Evolutionary conservation across 2,888 invertebrate genomes (phyloP), one percentile per base, ranked within the genome.

Genomic region (Eupithecia dodoneata): DNA sequence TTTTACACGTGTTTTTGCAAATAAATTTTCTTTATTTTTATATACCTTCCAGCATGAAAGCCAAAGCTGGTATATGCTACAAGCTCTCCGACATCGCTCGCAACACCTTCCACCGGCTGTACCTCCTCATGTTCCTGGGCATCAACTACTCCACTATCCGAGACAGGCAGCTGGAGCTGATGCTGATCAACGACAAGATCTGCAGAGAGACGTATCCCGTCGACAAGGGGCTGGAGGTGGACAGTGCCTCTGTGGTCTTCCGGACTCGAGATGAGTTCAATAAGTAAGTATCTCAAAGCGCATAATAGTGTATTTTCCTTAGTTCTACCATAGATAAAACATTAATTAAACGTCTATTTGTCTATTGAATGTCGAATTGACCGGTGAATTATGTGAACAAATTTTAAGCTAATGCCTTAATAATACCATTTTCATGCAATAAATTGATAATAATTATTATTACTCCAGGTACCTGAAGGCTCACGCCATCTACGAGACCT

Each of bases 81-180:
- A 94, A 89, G 80, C 82, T 95, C 15, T 88, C 92, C 5, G 89
- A 92, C 12, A 45, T 82, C 30, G 89, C 90, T 1, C 86, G 88
- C 7, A 85, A 69, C 3, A 88, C 91, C 2, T 83, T 96, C 3
- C 82, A 92, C 74, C 90, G 90, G 66, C 83, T 95, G 30, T 90
- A 95, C 79, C 78, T 92, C 4, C 84, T 95, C 2, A 94, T 93
- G 91, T 95, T 94, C 80, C 86, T 95, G 5, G 95, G 95, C 3
- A 91, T 93, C 12, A 87, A 93, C 79, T 91, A 89, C 65, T 87
- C 82, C 15, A 80, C 90, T 1, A 90, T 95, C 71, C 87, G 92
- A 74, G 94, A 95, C 0, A 93, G 92, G 74, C 90, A 85, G 42
- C 83, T 95, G 15, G 95, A 95, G 79, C 81, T 92, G 1, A 85